Evolutionary conservation across 2,797 vertebrate genomes (phyloP).

Genomic region (Chloroceryle inda): DNA sequence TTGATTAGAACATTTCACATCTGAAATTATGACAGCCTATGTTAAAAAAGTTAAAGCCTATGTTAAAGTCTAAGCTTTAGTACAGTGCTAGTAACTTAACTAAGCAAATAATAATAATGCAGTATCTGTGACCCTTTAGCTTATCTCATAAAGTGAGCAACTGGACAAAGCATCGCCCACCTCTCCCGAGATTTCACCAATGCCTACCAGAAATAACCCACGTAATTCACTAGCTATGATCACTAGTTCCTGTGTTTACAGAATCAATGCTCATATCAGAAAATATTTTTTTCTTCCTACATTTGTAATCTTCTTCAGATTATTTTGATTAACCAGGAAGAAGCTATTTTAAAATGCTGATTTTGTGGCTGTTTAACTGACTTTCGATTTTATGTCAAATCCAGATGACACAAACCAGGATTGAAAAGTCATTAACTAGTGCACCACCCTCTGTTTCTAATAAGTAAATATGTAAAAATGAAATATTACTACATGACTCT

Average conservation of each 20-base stretch:
- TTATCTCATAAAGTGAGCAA: not conserved
- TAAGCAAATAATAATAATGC: not conserved
- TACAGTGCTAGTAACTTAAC: not conserved
- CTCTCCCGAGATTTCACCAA: not conserved
- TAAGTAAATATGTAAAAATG: not conserved
- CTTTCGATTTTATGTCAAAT: not conserved
- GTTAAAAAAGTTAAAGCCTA: not conserved
- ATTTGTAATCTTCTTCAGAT: not conserved
- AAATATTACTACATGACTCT: not conserved
- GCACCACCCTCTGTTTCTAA: not conserved
- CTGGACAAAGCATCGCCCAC: not conserved
- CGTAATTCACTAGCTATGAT: fast-evolving
- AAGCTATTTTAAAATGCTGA: not conserved
- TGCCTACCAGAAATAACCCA: not conserved
- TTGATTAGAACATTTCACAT: not conserved
- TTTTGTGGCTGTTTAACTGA: not conserved
- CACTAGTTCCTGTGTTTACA: not conserved
- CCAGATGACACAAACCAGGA: not conserved
- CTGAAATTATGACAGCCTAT: not conserved
- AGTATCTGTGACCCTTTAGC: not conserved
- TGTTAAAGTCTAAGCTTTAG: not conserved
- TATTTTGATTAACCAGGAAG: not conserved
- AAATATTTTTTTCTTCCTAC: not conserved
- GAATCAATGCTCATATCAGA: not conserved
- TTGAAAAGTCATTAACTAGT: not conserved